Conservation (phyloP, 2,113 vertebrate genomes). For the Sander vitreus region DNA sequence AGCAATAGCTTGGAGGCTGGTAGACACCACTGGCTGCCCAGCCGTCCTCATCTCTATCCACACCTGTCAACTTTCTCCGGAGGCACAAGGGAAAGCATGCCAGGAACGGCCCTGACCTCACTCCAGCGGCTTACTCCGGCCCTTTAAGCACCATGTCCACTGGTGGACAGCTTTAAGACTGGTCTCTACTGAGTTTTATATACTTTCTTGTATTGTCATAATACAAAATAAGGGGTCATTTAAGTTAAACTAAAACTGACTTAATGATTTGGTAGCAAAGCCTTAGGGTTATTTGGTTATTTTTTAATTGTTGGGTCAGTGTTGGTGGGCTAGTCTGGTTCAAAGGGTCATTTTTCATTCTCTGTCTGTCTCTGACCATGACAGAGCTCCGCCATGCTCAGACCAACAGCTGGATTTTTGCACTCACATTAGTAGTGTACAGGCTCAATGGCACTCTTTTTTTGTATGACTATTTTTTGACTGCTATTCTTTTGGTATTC, state of each 20-base stretch:
- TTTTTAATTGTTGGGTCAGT: background rate
- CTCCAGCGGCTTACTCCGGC: background rate
- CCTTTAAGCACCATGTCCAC: background rate
- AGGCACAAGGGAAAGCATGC: constrained; percentile 36
- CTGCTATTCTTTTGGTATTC: background rate
- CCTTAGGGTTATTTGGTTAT: background rate
- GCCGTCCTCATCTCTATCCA: constrained; percentile 46
- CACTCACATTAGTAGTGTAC: background rate
- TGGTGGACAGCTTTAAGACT: background rate
- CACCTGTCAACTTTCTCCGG: constrained; percentile 68
- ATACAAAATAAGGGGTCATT: background rate
- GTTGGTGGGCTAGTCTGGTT: background rate
- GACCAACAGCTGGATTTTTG: background rate
- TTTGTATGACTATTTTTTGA: background rate
- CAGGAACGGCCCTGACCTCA: constrained; percentile 24
- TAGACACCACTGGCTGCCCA: constrained; percentile 28
- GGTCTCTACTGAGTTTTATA: background rate
- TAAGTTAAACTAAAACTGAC: background rate
- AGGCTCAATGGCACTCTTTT: background rate
- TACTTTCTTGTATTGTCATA: background rate
- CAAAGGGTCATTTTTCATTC: constrained; percentile 16
- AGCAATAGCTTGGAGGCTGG: constrained; percentile 57
- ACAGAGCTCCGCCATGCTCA: constrained; percentile 15
- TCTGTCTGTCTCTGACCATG: background rate
- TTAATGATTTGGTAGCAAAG: background rate